Evolutionary conservation across 2,888 invertebrate species (phyloP), one percentile per base, ranked within the genome.

Genomic region (Dynastes maya): DNA sequence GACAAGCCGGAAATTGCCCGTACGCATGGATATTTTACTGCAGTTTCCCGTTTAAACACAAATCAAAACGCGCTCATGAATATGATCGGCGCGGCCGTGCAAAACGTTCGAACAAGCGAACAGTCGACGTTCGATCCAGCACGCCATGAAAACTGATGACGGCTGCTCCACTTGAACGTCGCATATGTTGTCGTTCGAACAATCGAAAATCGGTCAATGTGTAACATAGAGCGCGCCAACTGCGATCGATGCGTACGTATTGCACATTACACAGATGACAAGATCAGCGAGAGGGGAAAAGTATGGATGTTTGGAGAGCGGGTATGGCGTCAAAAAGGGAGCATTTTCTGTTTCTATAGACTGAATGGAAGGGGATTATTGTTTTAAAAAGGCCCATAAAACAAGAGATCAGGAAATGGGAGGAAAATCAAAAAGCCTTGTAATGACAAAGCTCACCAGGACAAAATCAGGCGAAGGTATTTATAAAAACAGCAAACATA

Each of bases 121-220:
- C 55, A 32, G 55, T 55, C 55, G 22, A 55, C 55, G 55, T 55
- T 55, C 55, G 55, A 55, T 55, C 22, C 22, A 55, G 22, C 55
- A 55, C n/a, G 55, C 55, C 55, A 55, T 55, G 55, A 55, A 55
- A 55, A 55, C 55, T 55, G 55, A 55, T 55, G 55, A 55, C 22
- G 55, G 22, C 8, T 2, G 55, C 55, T 8, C 55, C 55, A 22
- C 55, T 27, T 22, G 55, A 55, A 55, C 6, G n/a, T 64, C 37
- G n/a, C 64, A 64, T 64, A 37, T 64, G 64, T 64, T n/a, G 64
- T 16, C 64, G 4, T 64, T 68, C 68, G 49, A 55, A 53, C 53
- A 70, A 55, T 70, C 32, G 70, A 70, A 70, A 53, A 70, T 70
- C 70, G 70, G 70, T 70, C 70, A 70, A 70, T 70, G 70, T 70